Base-by-base conservation (phyloP, 2,113 vertebrate species). In the Burhinus oedicnemus region DNA sequence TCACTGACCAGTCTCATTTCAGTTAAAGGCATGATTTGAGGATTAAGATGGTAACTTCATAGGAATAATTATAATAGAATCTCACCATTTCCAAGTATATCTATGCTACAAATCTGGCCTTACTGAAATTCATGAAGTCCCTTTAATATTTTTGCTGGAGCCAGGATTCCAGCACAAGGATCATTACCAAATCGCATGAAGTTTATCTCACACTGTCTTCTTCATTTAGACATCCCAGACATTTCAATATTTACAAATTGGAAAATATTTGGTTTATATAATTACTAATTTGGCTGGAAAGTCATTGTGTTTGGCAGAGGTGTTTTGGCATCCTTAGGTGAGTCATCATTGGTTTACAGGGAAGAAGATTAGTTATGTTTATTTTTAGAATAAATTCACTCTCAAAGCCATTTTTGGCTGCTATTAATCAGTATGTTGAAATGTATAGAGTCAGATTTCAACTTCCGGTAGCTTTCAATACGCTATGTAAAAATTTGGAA, bases 331-430 rank as follows among this genome's bases (percentile, higher is more conserved):
- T 92, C 3, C 2, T 71, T 87, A 68, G 62, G 68, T 92, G 45
- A 80, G 62, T 49, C 83, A 62, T 95, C 87, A 83, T 23, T 90
- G 70, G 64, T 89, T 95, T 93, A 92, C 42, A 38, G 93, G 55
- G 51, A 92, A 65, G 66, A 83, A 88, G 60, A 90, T 75, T 45
- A 83, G 8, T 78, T 78, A 47, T 47, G 42, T 84, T 94, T 95
- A 92, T 87, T 96, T 94, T 94, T 52, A 83, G 68, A 83, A 87
- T 70, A 90, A 90, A 95, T 70, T 89, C 23, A 68, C 23, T 87
- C 44, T 70, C 38, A 44, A 89, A 78, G 61, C 8, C 16, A 78
- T 89, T 93, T 95, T 40, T 89, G 55, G 81, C 80, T 47, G 64
- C 52, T 72, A 84, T 75, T 81, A 84, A 78, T 90, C 95, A 84